A percentile compares a stretch with the other conserved stretches of the same genome.
These are phyloP conservation scores for Chlamydotis undulata DNA, from an alignment of 2,113 vertebrate species.

Conservation along the genomic window DNA sequence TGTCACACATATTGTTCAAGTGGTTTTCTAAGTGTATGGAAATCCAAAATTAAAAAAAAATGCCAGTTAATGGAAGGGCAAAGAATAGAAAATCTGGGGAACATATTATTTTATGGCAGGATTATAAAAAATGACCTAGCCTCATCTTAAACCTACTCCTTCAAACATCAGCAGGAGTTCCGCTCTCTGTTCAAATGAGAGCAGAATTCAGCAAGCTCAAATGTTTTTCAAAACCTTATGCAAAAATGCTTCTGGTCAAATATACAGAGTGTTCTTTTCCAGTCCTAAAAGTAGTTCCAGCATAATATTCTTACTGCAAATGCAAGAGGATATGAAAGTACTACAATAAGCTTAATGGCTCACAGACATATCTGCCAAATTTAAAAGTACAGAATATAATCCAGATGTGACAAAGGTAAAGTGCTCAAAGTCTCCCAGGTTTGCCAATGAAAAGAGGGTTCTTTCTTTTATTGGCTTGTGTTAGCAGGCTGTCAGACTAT, in stretches of 20 bases:
- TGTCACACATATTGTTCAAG: not conserved
- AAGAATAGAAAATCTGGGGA: not conserved
- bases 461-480: not conserved
- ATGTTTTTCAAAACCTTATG: not conserved
- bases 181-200: not conserved
- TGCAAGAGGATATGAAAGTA: not conserved
- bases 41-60: not conserved
- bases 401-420: slow-evolving; percentile 3
- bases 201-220: not conserved
- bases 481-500: not conserved
- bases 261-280: not conserved
- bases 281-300: not conserved
- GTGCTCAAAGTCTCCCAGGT: not conserved
- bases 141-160: not conserved
- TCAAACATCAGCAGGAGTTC: not conserved
- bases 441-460: not conserved
- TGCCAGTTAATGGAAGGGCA: not conserved
- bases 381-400: not conserved
- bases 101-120: not conserved
- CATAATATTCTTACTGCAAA: not conserved
- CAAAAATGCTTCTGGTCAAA: not conserved
- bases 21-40: not conserved
- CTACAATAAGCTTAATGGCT: not conserved
- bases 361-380: not conserved
- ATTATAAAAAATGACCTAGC: not conserved